A percentile compares a stretch with the other conserved stretches of the same genome.
Conservation (phyloP, 2,113 vertebrate species). For the Abramis brama region DNA sequence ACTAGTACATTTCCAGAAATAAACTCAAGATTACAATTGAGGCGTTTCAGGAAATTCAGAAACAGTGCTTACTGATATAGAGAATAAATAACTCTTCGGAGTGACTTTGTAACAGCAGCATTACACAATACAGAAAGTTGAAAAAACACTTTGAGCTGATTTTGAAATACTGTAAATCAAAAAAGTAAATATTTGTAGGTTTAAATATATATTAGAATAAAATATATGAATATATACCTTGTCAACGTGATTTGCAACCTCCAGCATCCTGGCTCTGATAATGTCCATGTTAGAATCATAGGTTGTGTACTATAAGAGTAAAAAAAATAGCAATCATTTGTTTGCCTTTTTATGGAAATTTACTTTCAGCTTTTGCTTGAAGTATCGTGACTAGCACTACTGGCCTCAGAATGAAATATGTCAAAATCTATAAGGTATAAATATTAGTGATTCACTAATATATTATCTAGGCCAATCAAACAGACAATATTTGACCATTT, state of each 20-base stretch:
- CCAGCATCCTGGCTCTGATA: conserved; percentile 78
- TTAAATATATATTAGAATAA: neutral
- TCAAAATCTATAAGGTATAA: neutral
- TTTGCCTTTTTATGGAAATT: neutral
- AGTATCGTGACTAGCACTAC: neutral
- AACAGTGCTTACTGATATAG: too few relatives aligned
- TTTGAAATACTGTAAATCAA: neutral
- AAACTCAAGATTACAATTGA: too few relatives aligned
- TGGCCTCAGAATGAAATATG: neutral
- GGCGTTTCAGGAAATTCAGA: too few relatives aligned
- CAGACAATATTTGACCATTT: neutral
- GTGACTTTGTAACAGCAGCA: too few relatives aligned
- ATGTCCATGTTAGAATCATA: conserved; percentile 62
- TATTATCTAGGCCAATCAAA: neutral
- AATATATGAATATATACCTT: conserved; percentile 72
- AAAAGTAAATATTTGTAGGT: neutral
- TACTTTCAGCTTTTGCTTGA: neutral
- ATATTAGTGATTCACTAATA: neutral
- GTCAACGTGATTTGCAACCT: conserved; percentile 87
- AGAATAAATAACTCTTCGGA: too few relatives aligned
- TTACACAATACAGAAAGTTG: too few relatives aligned
- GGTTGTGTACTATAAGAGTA: conserved; percentile 72
- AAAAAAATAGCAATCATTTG: neutral
- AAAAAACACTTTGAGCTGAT: too few relatives aligned
- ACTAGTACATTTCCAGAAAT: too few relatives aligned